These are phyloP conservation scores for Myotis lucifugus DNA, from an alignment of 2,113 vertebrate species.

Conservation along the genomic window DNA sequence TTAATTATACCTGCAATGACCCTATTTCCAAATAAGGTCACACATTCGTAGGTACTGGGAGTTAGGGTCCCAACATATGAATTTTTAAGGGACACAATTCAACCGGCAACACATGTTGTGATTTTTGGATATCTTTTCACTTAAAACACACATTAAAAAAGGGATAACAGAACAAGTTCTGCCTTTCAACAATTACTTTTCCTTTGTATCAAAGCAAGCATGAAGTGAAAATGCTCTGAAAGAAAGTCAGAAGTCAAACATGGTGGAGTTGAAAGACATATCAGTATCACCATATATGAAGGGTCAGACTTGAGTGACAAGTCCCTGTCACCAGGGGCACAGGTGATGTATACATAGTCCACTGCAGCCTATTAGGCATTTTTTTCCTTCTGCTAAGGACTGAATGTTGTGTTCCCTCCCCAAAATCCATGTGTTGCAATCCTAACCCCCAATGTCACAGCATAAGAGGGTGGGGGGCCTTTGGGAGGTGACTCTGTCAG, in stretches of 20 bases:
- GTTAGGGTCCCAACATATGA: background rate
- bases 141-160: background rate
- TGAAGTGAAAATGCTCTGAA: constrained; percentile 15
- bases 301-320: constrained; percentile 36
- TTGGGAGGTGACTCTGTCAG: background rate
- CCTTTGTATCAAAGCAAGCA: background rate
- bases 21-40: background rate
- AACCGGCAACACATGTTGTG: background rate
- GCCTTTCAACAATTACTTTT: constrained; percentile 36
- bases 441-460: background rate
- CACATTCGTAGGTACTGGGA: background rate
- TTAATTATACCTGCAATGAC: background rate
- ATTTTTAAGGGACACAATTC: background rate
- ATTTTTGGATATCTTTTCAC: background rate
- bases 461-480: background rate
- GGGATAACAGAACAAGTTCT: constrained; percentile 16
- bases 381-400: background rate
- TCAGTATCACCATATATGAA: background rate
- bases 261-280: constrained; percentile 41
- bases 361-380: background rate
- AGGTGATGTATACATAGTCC: constrained; percentile 40
- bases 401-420: background rate
- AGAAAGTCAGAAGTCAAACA: constrained; percentile 40
- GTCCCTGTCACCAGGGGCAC: background rate
- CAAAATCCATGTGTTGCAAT: background rate